Conservation (phyloP, 2,888 invertebrate species). For the Agrilus biguttatus region DNA sequence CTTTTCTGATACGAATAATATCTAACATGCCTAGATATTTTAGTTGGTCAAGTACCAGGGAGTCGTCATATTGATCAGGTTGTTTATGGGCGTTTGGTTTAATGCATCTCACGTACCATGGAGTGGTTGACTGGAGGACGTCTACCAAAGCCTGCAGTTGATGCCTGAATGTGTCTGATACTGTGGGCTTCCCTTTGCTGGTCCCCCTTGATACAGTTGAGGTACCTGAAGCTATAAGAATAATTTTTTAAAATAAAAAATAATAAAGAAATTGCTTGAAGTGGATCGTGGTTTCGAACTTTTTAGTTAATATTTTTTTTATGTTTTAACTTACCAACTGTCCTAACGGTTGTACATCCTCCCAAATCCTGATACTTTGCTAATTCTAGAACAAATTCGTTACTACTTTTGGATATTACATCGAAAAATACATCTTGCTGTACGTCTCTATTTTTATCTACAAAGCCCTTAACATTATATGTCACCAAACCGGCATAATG, state of each 20-base stretch:
- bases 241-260: too few relatives aligned
- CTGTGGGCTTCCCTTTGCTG: slow-evolving; percentile 78
- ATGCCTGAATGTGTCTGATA: slow-evolving; percentile 77
- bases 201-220: slow-evolving; percentile 65
- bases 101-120: slow-evolving; percentile 88
- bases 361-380: slow-evolving; percentile 46
- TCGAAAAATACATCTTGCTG: slow-evolving; percentile 90
- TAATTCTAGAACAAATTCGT: slow-evolving; percentile 67
- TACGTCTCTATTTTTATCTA: slow-evolving; percentile 84
- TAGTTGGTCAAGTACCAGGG: slow-evolving; percentile 72
- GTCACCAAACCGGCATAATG: slow-evolving; percentile 86
- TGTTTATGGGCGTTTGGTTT: slow-evolving; percentile 80
- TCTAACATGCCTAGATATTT: slow-evolving; percentile 87
- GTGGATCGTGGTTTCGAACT: too few relatives aligned
- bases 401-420: slow-evolving; percentile 69
- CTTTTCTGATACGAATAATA: slow-evolving; percentile 78
- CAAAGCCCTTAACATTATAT: slow-evolving; percentile 68
- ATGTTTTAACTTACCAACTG: slow-evolving; percentile 7
- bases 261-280: too few relatives aligned
- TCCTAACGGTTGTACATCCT: slow-evolving; percentile 9
- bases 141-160: slow-evolving; percentile 81
- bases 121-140: slow-evolving; percentile 76
- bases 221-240: slow-evolving; percentile 24
- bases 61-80: slow-evolving; percentile 64
- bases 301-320: not conserved